A percentile compares a stretch with the other conserved stretches of the same genome.
phyloP scores from a whole-genome alignment of 2,113 vertebrate species.

The Hyperopisus bebe region DNA sequence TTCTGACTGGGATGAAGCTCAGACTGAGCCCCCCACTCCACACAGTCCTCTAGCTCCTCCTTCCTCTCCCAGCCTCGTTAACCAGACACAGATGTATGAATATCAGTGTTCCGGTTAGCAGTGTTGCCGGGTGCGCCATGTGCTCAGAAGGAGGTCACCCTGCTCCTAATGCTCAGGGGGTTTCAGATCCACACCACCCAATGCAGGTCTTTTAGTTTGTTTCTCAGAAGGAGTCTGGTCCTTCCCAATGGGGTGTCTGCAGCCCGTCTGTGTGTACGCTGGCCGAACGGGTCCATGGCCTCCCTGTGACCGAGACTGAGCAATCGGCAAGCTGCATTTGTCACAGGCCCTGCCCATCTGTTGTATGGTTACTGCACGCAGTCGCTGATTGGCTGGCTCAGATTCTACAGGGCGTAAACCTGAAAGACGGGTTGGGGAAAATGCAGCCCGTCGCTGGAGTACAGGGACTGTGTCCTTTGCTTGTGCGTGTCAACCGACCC shows the following conservation, averaged over 20 bases:
- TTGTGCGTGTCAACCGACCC: not conserved
- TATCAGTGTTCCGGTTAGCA: slow-evolving; percentile 1
- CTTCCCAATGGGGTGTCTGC: not conserved
- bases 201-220: not conserved
- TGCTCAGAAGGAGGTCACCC: not conserved
- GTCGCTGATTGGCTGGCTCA: not conserved
- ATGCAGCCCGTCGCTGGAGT: not conserved
- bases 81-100: slow-evolving; percentile 48
- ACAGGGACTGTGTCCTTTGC: not conserved
- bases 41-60: not conserved
- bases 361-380: not conserved
- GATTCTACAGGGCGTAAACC: not conserved
- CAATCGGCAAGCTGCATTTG: not conserved
- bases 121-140: not conserved
- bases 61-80: slow-evolving; percentile 21
- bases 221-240: not conserved
- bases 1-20: slow-evolving; percentile 16
- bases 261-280: not conserved
- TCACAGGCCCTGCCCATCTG: not conserved
- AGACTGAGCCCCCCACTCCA: not conserved
- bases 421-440: not conserved
- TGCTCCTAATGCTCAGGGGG: not conserved
- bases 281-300: not conserved
- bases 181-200: not conserved
- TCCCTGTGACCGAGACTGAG: not conserved